phyloP scores from a whole-genome alignment of 2,797 vertebrate genomes.

The Sphaeramia orbicularis region DNA sequence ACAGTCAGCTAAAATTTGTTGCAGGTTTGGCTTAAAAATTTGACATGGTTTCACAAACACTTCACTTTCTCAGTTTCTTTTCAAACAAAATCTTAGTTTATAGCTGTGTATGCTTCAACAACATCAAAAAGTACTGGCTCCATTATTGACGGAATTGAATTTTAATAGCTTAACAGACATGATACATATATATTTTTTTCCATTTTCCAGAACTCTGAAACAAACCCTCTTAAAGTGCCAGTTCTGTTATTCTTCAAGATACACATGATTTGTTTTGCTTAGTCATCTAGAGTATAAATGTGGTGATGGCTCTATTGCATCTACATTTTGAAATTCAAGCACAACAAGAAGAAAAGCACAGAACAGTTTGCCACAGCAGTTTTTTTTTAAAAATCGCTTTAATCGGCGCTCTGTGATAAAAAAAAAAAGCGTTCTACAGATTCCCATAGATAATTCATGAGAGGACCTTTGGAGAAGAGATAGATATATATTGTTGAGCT shows the following conservation, averaged over 20 bases:
- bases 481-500: background rate
- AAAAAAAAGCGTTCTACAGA: background rate
- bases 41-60: background rate
- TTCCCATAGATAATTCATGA: background rate
- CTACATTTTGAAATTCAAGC: slow-evolving; percentile 26
- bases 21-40: too few relatives aligned
- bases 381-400: slow-evolving; percentile 26
- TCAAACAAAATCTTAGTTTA: too few relatives aligned
- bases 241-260: slow-evolving; percentile 10
- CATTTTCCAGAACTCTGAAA: too few relatives aligned
- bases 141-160: too few relatives aligned
- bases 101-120: too few relatives aligned
- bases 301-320: slow-evolving; percentile 9
- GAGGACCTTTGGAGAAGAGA: background rate
- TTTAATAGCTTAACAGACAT: too few relatives aligned
- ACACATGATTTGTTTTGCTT: background rate
- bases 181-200: too few relatives aligned
- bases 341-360: slow-evolving; percentile 3
- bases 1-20: too few relatives aligned
- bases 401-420: slow-evolving; percentile 2
- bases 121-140: too few relatives aligned
- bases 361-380: slow-evolving; percentile 6
- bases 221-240: too few relatives aligned
- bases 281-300: background rate
- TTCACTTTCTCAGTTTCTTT: too few relatives aligned